phyloP scores from a whole-genome alignment of 1,140 invertebrate genomes.

The Drosophila nannoptera region DNA sequence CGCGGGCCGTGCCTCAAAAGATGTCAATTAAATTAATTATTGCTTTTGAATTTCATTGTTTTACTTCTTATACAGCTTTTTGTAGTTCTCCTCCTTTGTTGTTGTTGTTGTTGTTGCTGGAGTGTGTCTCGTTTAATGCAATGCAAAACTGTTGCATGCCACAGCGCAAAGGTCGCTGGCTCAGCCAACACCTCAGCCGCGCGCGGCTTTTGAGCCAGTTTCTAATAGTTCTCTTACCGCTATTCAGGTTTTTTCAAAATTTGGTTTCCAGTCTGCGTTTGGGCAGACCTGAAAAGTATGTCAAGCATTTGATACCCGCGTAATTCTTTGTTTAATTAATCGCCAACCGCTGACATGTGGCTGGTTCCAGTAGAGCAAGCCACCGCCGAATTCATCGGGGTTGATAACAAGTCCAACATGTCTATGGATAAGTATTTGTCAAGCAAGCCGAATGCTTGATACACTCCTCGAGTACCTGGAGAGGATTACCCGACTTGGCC shows the following conservation, averaged over 20 bases:
- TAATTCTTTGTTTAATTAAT: constrained; percentile 75
- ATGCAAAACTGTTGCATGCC: constrained; percentile 75
- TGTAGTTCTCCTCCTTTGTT: neutral
- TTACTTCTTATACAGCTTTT: constrained; percentile 7
- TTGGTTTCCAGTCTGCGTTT: too few relatives aligned
- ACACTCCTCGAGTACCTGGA: neutral
- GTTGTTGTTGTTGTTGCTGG: too few relatives aligned
- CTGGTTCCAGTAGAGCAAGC: constrained; percentile 66
- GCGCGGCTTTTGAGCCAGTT: constrained; percentile 41
- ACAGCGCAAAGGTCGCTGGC: constrained; percentile 57
- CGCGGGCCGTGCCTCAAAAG: constrained; percentile 65
- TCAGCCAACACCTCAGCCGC: constrained; percentile 55
- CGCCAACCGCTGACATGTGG: constrained; percentile 69
- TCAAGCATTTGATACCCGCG: constrained; percentile 73
- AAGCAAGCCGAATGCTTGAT: neutral
- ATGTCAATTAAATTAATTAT: constrained; percentile 79
- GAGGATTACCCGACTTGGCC: too few relatives aligned
- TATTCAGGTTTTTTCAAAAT: neutral
- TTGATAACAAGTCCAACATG: constrained; percentile 54
- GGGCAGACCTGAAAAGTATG: constrained; percentile 64
- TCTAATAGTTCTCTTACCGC: constrained; percentile 3
- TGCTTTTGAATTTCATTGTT: constrained; percentile 62
- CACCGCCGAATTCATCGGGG: constrained; percentile 43
- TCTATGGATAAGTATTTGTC: neutral
- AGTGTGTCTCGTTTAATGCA: constrained; percentile 40